phyloP scores from a whole-genome alignment of 2,888 invertebrate species.

The Stomorhina lunata region DNA sequence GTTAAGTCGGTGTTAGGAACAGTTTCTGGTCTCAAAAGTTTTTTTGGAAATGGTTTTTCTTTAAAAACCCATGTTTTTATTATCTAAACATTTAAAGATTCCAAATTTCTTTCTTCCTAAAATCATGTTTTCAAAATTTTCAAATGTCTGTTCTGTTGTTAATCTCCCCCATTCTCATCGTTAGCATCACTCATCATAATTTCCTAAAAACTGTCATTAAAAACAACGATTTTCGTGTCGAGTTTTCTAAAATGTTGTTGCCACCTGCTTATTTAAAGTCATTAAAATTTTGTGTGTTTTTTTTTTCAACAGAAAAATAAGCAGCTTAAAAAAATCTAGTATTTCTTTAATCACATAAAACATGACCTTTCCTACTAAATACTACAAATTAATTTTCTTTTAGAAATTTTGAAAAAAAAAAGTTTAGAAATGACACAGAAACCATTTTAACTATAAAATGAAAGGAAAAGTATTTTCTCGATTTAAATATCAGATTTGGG shows the following conservation, averaged over 20 bases:
- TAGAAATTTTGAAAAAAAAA: too few relatives aligned
- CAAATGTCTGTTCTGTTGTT: too few relatives aligned
- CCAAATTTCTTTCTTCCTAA: background rate
- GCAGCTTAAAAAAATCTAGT: background rate
- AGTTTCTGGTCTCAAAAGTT: background rate
- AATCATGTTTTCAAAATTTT: too few relatives aligned
- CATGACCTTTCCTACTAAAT: constrained; percentile 51
- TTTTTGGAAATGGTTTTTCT: constrained; percentile 12
- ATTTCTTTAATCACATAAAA: background rate
- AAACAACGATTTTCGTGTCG: background rate
- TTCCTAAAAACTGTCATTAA: background rate
- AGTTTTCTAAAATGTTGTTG: background rate
- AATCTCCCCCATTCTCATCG: background rate
- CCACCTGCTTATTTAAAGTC: background rate
- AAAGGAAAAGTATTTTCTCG: constrained; percentile 45
- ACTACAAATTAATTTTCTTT: background rate
- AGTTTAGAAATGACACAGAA: background rate
- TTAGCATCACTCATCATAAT: background rate
- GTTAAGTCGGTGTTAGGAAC: too few relatives aligned
- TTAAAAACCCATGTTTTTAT: background rate
- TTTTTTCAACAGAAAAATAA: background rate
- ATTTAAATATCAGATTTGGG: constrained; percentile 2
- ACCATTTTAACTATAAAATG: background rate
- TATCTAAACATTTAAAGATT: background rate
- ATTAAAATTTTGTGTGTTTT: background rate